Evolutionary conservation across 1,140 invertebrate genomes (phyloP).

Genomic region (Nasonia giraulti): DNA sequence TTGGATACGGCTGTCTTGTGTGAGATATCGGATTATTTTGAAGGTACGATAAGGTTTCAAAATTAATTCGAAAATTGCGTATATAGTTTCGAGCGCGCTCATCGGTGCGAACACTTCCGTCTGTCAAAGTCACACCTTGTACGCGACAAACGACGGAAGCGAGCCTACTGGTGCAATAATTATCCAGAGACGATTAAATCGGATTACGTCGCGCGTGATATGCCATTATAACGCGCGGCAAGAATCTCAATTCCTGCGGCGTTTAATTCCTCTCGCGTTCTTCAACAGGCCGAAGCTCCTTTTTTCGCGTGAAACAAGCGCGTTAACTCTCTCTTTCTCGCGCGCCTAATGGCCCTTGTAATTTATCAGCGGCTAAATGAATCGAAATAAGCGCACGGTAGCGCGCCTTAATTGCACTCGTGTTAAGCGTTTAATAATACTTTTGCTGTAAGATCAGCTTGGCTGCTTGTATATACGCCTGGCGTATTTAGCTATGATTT

Average conservation of each 20-base stretch:
- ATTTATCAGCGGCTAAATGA: conserved; percentile 28
- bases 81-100: too few relatives aligned
- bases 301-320: neutral
- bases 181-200: conserved; percentile 4
- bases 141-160: too few relatives aligned
- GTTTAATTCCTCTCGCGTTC: neutral
- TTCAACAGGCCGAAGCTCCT: neutral
- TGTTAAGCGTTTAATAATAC: conserved; percentile 23
- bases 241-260: neutral
- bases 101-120: neutral
- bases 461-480: neutral
- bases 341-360: conserved; percentile 22
- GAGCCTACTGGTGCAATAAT: neutral
- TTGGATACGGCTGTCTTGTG: too few relatives aligned
- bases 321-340: neutral
- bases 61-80: too few relatives aligned
- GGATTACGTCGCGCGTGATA: conserved; percentile 5
- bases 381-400: conserved; percentile 1
- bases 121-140: neutral
- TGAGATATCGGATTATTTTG: too few relatives aligned
- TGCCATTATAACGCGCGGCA: conserved; percentile 11
- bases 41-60: too few relatives aligned
- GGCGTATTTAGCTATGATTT: neutral
- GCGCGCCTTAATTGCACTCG: neutral
- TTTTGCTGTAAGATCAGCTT: neutral